These are phyloP conservation scores for Hucho hucho DNA, from an alignment of 2,113 vertebrate species.

Conservation along the genomic window DNA sequence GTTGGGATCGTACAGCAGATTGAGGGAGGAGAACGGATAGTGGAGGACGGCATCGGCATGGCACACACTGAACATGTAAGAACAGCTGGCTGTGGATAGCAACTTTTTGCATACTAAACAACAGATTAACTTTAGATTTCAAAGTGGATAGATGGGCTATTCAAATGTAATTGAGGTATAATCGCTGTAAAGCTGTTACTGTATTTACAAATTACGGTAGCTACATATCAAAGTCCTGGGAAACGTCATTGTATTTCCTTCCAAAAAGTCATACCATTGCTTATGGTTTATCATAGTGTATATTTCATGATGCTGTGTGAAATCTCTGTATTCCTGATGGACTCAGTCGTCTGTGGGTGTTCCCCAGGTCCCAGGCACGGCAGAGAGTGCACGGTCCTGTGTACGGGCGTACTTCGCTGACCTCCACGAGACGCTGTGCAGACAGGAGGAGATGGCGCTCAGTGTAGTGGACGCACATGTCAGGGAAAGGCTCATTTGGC, in stretches of 20 bases:
- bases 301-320: no score
- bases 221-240: neutral
- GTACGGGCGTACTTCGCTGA: constrained; percentile 96
- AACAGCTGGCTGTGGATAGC: neutral
- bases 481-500: constrained; percentile 94
- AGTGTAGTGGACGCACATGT: constrained; percentile 98
- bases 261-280: no score
- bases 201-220: neutral
- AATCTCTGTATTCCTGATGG: neutral
- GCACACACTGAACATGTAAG: constrained; percentile 95
- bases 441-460: constrained; percentile 98
- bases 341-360: neutral
- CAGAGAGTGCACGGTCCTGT: constrained; percentile 95
- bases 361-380: constrained; percentile 89
- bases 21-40: constrained; percentile 95
- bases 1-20: constrained; percentile 96
- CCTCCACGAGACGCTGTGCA: constrained; percentile 94
- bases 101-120: neutral
- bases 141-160: no score
- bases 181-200: neutral
- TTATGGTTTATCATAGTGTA: no score
- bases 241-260: neutral
- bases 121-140: no score
- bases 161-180: no score
- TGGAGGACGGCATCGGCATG: constrained; percentile 95